Conservation (phyloP, 2,888 invertebrate species). For the Melinaea menophilus region DNA sequence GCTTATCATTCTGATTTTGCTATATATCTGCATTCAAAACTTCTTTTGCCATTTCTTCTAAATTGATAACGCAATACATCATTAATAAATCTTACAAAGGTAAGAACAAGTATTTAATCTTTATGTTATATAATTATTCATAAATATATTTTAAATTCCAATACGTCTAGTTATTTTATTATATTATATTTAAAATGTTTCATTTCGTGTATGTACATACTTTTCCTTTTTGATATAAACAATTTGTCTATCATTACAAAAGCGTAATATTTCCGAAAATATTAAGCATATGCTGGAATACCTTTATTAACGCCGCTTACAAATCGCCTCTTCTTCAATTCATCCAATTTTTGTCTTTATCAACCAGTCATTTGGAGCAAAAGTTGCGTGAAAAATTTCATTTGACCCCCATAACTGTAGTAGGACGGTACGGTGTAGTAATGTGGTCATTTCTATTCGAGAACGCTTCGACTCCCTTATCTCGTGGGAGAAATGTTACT, state of each 20-base stretch:
- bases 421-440: constrained; percentile 23
- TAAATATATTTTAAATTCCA: too few relatives aligned
- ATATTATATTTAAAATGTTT: background rate
- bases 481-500: constrained; percentile 27
- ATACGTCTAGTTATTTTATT: too few relatives aligned
- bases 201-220: background rate
- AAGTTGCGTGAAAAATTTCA: constrained; percentile 12
- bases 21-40: background rate
- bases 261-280: constrained; percentile 11
- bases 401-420: constrained; percentile 21
- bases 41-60: background rate
- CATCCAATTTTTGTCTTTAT: constrained; percentile 9
- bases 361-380: background rate
- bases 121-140: too few relatives aligned
- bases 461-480: constrained; percentile 19
- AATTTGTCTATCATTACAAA: constrained; percentile 1
- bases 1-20: constrained; percentile 2
- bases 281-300: constrained; percentile 19
- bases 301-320: constrained; percentile 23
- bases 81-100: too few relatives aligned
- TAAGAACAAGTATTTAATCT: too few relatives aligned
- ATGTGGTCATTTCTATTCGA: constrained; percentile 29
- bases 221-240: background rate
- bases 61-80: too few relatives aligned
- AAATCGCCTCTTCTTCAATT: background rate